These are phyloP conservation scores for Hydriomena furcata DNA, from an alignment of 2,888 invertebrate genomes.

Conservation along the genomic window DNA sequence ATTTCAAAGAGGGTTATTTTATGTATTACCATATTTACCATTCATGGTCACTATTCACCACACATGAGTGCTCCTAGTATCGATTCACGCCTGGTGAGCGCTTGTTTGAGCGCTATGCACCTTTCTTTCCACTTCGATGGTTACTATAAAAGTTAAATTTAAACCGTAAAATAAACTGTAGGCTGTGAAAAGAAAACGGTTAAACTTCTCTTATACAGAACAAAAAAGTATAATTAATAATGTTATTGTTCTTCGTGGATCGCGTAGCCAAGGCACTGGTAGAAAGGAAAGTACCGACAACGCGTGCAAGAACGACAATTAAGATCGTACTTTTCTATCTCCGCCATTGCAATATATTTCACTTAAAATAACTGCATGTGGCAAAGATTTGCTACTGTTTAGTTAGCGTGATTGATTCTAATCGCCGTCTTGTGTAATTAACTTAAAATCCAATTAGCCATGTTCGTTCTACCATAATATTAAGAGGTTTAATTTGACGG, in stretches of 20 bases:
- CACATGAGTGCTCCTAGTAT: constrained; percentile 61
- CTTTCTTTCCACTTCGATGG: constrained; percentile 42
- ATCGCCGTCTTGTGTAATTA: constrained; percentile 8
- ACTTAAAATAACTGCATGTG: constrained; percentile 26
- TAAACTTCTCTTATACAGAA: constrained; percentile 62
- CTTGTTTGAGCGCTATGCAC: constrained; percentile 61
- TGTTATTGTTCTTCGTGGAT: constrained; percentile 68
- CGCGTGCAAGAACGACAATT: constrained; percentile 70
- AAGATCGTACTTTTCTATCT: constrained; percentile 56
- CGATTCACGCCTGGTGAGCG: constrained; percentile 62
- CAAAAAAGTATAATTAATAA: constrained; percentile 66
- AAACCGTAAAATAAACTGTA: constrained; percentile 18
- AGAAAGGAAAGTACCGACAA: constrained; percentile 61
- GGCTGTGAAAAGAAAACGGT: constrained; percentile 39
- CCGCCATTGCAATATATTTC: constrained; percentile 33
- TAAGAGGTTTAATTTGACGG: too few relatives aligned
- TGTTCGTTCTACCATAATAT: too few relatives aligned
- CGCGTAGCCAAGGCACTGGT: constrained; percentile 46
- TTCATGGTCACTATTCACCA: constrained; percentile 48
- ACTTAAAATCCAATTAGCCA: too few relatives aligned
- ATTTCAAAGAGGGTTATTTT: constrained; percentile 55
- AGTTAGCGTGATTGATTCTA: constrained; percentile 15
- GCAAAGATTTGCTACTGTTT: constrained; percentile 12
- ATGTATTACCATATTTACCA: constrained; percentile 54
- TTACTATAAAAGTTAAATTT: constrained; percentile 33